Evolutionary conservation across 2,888 invertebrate species (phyloP), one percentile per base, ranked within the genome.

Genomic region (Alsophila aescularia): DNA sequence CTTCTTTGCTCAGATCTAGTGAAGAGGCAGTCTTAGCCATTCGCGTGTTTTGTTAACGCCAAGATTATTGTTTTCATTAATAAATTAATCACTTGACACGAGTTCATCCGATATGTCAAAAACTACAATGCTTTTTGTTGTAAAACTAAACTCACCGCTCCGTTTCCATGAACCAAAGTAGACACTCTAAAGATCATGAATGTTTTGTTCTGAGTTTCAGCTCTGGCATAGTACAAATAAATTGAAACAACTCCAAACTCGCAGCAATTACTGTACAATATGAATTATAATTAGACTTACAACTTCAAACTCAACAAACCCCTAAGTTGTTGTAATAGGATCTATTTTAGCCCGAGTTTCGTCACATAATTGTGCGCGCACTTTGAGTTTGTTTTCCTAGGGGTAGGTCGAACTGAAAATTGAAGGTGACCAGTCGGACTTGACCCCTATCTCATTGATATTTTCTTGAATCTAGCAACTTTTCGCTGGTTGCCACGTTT

Each of bases 211-310:
- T n/a, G n/a, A n/a, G n/a, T n/a, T n/a, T n/a, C n/a, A n/a, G n/a
- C n/a, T n/a, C n/a, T n/a, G n/a, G n/a, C n/a, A n/a, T n/a, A n/a
- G 21, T 21, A 21, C 21, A 21, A 10, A 32, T 41, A 53, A 55
- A 56, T 58, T 58, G 52, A 58, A 52, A 55, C 60, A 52, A 60
- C 53, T 56, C 41, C 43, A 57, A 27, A 27, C 27, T 8, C 27
- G 8, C 27, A 9, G 27, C 9, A 27, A 27, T 27, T 27, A 27
- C 27, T 7, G 27, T 27, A 4, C 27, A 44, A 60, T 62, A 62
- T 66, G 60, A 67, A 64, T 71, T 67, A 67, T 66, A 65, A 73
- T 72, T 64, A 70, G 27, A 61, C 59, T 47, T 67, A 62, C 40
- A 2, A 0, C 1, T 32, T 16, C 47, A 52, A 45, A 43, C 45